Base-by-base conservation (phyloP, 2,888 invertebrate genomes). In the Scotopteryx bipunctaria region DNA sequence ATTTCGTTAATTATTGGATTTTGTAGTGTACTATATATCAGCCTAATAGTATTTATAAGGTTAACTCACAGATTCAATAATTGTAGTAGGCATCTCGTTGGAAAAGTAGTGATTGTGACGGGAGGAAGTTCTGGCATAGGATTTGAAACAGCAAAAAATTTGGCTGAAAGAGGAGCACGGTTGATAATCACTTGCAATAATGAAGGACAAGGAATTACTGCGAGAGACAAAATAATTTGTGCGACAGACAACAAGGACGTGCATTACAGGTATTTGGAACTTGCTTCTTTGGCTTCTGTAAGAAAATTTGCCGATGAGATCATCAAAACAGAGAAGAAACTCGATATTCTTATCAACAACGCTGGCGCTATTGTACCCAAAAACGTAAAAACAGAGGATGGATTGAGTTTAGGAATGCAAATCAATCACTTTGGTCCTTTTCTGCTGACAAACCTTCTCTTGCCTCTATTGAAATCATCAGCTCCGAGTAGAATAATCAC, bases 41-140 rank as follows among this genome's bases (percentile, higher is more conserved):
- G n/a, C n/a, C n/a, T n/a, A n/a, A n/a, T n/a, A n/a, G n/a, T n/a
- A n/a, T n/a, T n/a, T n/a, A n/a, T n/a, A n/a, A n/a, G n/a, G n/a
- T n/a, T n/a, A n/a, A n/a, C n/a, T n/a, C n/a, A n/a, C n/a, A n/a
- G n/a, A n/a, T n/a, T n/a, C n/a, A n/a, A n/a, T n/a, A n/a, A n/a
- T n/a, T n/a, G n/a, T n/a, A n/a, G n/a, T n/a, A n/a, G 61, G 47
- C 81, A 83, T 64, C 66, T 97, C 93, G 91, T 94, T 37, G 96
- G 96, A 1, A 97, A 97, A 89, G 95, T 95, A 1, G 95, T 95
- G 8, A 91, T 97, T 42, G 92, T 97, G 25, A 97, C 97, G 5
- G 97, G 97, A 13, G 95, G 94, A 36, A 97, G 94, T 61, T 92
- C 94, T 61, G 97, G 96, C 3, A 95, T 96, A 65, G 96, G 96